These are phyloP conservation scores for Hemistola chrysoprasaria DNA, from an alignment of 2,888 invertebrate species.

Conservation along the genomic window DNA sequence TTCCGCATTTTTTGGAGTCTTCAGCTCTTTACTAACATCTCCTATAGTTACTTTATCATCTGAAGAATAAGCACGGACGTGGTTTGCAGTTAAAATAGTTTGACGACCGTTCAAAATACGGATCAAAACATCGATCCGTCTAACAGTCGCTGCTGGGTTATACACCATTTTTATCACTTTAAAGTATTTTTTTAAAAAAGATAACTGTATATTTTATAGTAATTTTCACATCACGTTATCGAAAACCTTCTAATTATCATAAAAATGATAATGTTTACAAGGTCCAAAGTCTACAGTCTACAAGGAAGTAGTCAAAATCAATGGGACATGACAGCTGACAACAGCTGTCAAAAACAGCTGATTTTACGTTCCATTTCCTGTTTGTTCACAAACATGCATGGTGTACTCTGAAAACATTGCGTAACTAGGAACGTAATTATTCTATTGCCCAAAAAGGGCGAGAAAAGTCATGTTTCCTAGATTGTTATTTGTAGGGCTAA, in stretches of 20 bases:
- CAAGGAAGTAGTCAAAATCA: slow-evolving; percentile 10
- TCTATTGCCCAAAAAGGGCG: no score
- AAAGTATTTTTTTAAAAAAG: slow-evolving; percentile 10
- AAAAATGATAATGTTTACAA: slow-evolving; percentile 45
- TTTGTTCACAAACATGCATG: no score
- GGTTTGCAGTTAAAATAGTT: slow-evolving; percentile 58
- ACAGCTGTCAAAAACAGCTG: slow-evolving; percentile 24
- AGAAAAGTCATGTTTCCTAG: no score
- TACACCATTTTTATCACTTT: slow-evolving; percentile 49
- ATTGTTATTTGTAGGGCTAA: no score
- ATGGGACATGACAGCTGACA: slow-evolving; percentile 16
- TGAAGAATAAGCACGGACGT: slow-evolving; percentile 67
- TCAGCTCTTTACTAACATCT: slow-evolving; percentile 84
- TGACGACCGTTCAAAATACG: slow-evolving; percentile 71
- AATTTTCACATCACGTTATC: slow-evolving; percentile 4
- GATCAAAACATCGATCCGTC: slow-evolving; percentile 76
- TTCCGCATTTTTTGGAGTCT: slow-evolving; percentile 85
- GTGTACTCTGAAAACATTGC: no score
- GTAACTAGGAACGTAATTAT: no score
- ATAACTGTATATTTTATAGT: slow-evolving; percentile 4
- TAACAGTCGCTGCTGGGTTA: slow-evolving; percentile 64
- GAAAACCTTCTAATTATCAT: slow-evolving; percentile 2
- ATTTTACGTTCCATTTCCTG: slow-evolving; percentile 21
- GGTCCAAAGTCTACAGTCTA: slow-evolving; percentile 65
- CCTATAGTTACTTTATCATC: slow-evolving; percentile 86